These are phyloP conservation scores for Lasioglossum baleicum DNA, from an alignment of 1,140 invertebrate genomes.

Conservation along the genomic window DNA sequence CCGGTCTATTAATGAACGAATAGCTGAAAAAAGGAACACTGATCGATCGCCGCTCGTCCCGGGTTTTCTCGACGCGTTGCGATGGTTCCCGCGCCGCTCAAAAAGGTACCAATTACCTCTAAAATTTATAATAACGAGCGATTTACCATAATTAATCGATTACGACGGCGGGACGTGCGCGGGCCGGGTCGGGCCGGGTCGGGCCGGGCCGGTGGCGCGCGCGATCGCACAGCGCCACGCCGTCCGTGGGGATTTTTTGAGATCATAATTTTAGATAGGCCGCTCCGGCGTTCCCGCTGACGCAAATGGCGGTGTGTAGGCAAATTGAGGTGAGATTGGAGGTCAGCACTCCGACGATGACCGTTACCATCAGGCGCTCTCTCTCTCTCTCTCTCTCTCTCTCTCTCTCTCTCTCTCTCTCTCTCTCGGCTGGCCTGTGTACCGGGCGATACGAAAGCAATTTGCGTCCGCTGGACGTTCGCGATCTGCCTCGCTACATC, in stretches of 20 bases:
- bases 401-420: conserved; percentile 21
- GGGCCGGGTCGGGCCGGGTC: background rate
- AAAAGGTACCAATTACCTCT: conserved; percentile 55
- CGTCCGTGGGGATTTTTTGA: conserved; percentile 69
- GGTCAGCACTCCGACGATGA: conserved; percentile 72
- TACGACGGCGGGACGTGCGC: conserved; percentile 48
- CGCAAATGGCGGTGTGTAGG: conserved; percentile 77
- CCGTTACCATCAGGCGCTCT: conserved; percentile 51
- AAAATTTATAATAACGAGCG: conserved; percentile 67
- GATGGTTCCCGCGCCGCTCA: background rate
- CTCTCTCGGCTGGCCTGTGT: conserved; percentile 35
- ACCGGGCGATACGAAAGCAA: conserved; percentile 61
- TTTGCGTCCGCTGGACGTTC: conserved; percentile 35
- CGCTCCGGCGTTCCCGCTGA: conserved; percentile 65
- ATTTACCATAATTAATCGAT: conserved; percentile 72
- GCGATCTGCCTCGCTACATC: background rate
- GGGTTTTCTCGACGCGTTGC: background rate
- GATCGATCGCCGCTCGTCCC: background rate
- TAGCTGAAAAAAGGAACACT: background rate
- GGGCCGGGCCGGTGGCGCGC: conserved; percentile 43
- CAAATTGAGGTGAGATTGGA: conserved; percentile 81
- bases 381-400: conserved; percentile 9
- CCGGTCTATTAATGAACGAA: background rate
- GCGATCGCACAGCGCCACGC: conserved; percentile 7
- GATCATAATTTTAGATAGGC: conserved; percentile 81